Evolutionary conservation across 2,888 invertebrate species (phyloP).

Genomic region (Theretra japonica): DNA sequence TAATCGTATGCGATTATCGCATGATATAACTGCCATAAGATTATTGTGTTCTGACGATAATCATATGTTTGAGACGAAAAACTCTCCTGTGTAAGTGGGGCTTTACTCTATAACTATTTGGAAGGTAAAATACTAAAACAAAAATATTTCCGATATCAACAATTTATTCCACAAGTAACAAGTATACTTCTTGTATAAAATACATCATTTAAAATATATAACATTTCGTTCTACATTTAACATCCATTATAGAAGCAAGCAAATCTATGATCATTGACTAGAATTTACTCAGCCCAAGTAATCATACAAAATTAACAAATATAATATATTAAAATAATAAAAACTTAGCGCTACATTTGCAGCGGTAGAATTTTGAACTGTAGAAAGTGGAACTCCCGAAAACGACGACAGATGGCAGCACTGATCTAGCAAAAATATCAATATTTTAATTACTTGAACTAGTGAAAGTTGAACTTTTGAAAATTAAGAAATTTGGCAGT

Average conservation of each 20-base stretch:
- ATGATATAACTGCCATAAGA: too few relatives aligned
- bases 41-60: too few relatives aligned
- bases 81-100: too few relatives aligned
- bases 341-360: not conserved
- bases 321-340: not conserved
- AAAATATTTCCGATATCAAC: constrained; percentile 53
- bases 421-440: too few relatives aligned
- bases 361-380: not conserved
- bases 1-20: too few relatives aligned
- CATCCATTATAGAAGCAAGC: constrained; percentile 54
- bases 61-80: too few relatives aligned
- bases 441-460: too few relatives aligned
- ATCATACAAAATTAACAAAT: constrained; percentile 5
- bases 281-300: constrained; percentile 52
- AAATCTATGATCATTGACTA: constrained; percentile 54
- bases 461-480: too few relatives aligned
- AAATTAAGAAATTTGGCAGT: too few relatives aligned
- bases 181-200: constrained; percentile 75
- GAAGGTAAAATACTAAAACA: constrained; percentile 31
- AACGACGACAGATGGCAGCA: too few relatives aligned
- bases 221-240: constrained; percentile 50
- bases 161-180: constrained; percentile 75
- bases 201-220: constrained; percentile 71
- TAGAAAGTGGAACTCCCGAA: too few relatives aligned
- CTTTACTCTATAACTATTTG: too few relatives aligned